Evolutionary conservation across 2,113 vertebrate genomes (phyloP).

Genomic region (Penelope pileata): DNA sequence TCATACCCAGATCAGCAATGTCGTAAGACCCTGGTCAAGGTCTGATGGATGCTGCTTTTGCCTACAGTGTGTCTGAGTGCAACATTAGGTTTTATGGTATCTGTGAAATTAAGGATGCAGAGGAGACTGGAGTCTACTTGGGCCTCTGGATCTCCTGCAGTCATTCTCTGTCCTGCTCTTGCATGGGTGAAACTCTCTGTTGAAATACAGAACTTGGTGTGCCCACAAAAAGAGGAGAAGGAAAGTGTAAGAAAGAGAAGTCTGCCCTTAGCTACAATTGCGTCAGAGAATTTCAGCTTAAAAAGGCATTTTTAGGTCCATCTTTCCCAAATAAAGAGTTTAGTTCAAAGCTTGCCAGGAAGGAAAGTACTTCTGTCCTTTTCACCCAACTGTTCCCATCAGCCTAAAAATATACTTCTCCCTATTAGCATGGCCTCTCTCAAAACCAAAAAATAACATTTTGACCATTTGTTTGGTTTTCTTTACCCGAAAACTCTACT

Average conservation of each 20-base stretch:
- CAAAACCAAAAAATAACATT: neutral
- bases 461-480: neutral
- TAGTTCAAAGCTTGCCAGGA: too few species aligned
- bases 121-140: fast-evolving
- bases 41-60: neutral
- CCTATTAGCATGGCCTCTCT: neutral
- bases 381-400: too few species aligned
- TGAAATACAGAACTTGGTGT: neutral
- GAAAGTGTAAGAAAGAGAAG: neutral
- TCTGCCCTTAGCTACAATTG: neutral
- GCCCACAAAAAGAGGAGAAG: neutral
- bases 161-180: neutral
- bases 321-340: too few species aligned
- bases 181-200: neutral
- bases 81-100: fast-evolving
- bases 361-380: too few species aligned
- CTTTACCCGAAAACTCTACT: neutral
- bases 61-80: neutral
- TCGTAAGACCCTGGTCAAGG: neutral
- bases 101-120: neutral
- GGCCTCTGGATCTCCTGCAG: neutral
- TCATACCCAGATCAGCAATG: neutral
- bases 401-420: neutral
- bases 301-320: too few species aligned
- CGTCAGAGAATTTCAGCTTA: neutral